Conservation (phyloP, 1,140 invertebrate species). For the Phymorhynchus buccinoides region DNA sequence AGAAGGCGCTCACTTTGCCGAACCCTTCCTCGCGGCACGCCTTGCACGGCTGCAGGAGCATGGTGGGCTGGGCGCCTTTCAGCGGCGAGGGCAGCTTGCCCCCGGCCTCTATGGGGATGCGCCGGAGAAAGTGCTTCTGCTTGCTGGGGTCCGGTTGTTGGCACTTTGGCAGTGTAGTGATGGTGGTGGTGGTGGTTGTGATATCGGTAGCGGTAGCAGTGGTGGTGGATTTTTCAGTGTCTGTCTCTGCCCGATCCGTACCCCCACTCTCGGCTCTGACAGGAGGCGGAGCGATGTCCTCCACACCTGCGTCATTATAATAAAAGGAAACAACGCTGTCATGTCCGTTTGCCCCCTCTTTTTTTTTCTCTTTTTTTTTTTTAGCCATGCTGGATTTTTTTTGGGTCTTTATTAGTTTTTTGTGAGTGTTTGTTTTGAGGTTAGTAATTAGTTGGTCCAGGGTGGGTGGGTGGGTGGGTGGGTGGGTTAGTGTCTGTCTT, state of each 20-base stretch:
- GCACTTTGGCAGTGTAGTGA: too few species aligned
- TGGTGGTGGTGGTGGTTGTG: too few species aligned
- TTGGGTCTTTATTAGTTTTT: background rate
- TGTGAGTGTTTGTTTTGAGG: too few species aligned
- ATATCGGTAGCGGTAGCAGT: background rate
- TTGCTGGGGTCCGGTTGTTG: background rate
- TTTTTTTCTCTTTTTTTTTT: background rate
- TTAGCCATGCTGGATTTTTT: background rate
- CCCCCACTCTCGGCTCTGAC: background rate
- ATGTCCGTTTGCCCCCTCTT: background rate
- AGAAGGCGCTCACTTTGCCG: slow-evolving; percentile 5
- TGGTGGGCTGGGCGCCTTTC: background rate
- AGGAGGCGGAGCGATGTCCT: background rate
- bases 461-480: too few species aligned
- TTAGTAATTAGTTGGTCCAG: too few species aligned
- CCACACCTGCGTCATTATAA: background rate
- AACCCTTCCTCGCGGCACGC: slow-evolving; percentile 24
- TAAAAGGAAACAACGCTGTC: background rate
- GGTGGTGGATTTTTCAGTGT: background rate
- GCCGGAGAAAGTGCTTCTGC: background rate
- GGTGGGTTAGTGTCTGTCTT: too few species aligned
- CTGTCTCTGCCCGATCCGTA: too few species aligned
- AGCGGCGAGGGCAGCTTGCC: background rate
- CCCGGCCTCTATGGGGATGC: background rate
- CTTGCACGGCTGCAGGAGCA: background rate